Evolutionary conservation across 2,888 invertebrate species (phyloP).

Genomic region (Clanis bilineata): DNA sequence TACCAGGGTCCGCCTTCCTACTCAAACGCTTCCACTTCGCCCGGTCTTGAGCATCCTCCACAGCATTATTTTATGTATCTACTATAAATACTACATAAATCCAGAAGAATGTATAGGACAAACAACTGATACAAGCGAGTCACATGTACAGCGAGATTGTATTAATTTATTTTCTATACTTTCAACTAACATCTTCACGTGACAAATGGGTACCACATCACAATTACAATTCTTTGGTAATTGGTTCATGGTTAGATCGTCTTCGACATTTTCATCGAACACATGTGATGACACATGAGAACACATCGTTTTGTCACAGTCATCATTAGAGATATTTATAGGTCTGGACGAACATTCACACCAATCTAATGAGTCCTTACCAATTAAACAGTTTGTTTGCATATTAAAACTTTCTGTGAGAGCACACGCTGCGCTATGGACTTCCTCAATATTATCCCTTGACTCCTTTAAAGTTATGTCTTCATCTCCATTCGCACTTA

Average conservation of each 20-base stretch:
- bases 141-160: conserved; percentile 63
- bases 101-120: conserved; percentile 60
- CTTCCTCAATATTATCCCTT: conserved; percentile 27
- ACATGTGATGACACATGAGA: neutral
- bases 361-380: conserved; percentile 36
- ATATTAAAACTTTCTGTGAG: conserved; percentile 33
- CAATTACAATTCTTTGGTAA: conserved; percentile 52
- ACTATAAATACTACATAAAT: neutral
- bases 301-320: neutral
- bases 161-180: conserved; percentile 63
- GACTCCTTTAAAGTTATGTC: conserved; percentile 45
- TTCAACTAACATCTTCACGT: conserved; percentile 71
- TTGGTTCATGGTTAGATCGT: neutral
- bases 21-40: too few relatives aligned
- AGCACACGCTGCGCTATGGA: conserved; percentile 37
- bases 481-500: conserved; percentile 29
- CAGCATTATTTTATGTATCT: too few relatives aligned
- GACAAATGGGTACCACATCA: conserved; percentile 67
- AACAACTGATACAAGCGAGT: conserved; percentile 55
- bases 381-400: conserved; percentile 29
- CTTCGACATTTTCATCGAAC: neutral
- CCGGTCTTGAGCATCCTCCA: too few relatives aligned
- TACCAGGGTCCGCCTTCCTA: too few relatives aligned
- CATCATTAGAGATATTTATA: neutral
- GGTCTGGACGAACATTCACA: conserved; percentile 29